A percentile compares a stretch with the other conserved stretches of the same genome.
These are phyloP conservation scores for Mesitornis unicolor DNA, from an alignment of 2,113 vertebrate species.

Conservation along the genomic window DNA sequence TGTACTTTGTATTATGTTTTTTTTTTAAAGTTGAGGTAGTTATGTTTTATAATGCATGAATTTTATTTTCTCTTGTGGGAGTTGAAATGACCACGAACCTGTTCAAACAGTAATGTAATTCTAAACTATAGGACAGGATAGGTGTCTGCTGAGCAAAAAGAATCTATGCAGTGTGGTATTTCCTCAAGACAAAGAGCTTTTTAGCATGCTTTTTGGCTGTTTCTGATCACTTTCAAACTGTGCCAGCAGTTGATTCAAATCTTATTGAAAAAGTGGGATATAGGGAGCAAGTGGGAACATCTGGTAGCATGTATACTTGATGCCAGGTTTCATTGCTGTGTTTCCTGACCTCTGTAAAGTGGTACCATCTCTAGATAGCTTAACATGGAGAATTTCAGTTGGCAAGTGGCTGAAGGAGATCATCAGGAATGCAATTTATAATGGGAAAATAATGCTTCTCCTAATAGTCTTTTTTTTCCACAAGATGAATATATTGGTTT, in stretches of 20 bases:
- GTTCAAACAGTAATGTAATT: background rate
- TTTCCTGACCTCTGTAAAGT: background rate
- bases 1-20: rapidly evolving
- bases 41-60: background rate
- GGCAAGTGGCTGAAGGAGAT: background rate
- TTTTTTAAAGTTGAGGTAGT: background rate
- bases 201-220: background rate
- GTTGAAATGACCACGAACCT: background rate
- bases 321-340: background rate
- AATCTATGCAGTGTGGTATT: background rate
- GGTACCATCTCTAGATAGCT: background rate
- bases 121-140: background rate
- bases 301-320: background rate
- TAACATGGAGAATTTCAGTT: rapidly evolving
- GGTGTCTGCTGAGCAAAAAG: background rate
- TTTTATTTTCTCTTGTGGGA: background rate
- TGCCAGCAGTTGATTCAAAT: background rate
- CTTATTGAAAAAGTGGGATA: background rate
- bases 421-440: background rate
- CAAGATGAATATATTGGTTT: background rate
- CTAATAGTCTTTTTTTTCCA: background rate
- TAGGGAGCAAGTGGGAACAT: background rate
- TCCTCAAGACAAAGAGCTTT: background rate
- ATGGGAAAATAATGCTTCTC: background rate
- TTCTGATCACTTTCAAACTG: background rate